Evolutionary conservation across 2,888 invertebrate genomes (phyloP), one percentile per base, ranked within the genome.

Genomic region (Chrysomela aeneicollis): DNA sequence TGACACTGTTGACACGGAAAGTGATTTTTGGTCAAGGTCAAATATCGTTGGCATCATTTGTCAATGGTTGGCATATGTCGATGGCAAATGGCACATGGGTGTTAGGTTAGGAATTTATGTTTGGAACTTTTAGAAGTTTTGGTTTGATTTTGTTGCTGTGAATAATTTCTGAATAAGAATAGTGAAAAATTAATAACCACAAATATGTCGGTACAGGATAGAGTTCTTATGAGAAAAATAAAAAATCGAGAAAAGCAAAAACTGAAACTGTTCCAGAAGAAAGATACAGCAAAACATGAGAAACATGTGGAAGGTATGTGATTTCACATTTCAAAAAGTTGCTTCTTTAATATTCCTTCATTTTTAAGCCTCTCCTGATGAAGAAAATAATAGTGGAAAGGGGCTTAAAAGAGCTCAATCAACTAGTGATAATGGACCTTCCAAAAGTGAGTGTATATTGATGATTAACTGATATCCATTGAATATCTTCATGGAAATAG

Each of bases 211-310:
- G 84, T 88, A 1, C 88, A 87, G 61, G 91, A 92, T 68, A 91
- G 90, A 82, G 86, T 92, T 55, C 83, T 92, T 21, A 87, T 91
- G 87, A 85, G 90, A 61, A 93, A 93, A 83, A 91, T 93, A 32
- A 92, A 89, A 70, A 92, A 92, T 76, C 86, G 90, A 0, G 92
- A 92, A 74, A 90, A 90, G 74, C 89, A 87, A 70, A 93, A 90
- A 78, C 78, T 88, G 22, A 87, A 87, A 70, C 76, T 89, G 9
- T 77, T 86, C 5, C 83, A 88, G 76, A 84, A 88, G 72, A 88
- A 89, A 77, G 84, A 89, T 73, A 68, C 69, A 2, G 78, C 82
- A 70, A 78, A 79, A 59, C 73, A 77, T 64, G 73, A 76, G 12
- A 78, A 79, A 59, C 73, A 55, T 15, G 42, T n/a, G 62, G 71